Evolutionary conservation across 2,797 vertebrate species (phyloP), one percentile per base, ranked within the genome.

Genomic region (Pangasius macronema): DNA sequence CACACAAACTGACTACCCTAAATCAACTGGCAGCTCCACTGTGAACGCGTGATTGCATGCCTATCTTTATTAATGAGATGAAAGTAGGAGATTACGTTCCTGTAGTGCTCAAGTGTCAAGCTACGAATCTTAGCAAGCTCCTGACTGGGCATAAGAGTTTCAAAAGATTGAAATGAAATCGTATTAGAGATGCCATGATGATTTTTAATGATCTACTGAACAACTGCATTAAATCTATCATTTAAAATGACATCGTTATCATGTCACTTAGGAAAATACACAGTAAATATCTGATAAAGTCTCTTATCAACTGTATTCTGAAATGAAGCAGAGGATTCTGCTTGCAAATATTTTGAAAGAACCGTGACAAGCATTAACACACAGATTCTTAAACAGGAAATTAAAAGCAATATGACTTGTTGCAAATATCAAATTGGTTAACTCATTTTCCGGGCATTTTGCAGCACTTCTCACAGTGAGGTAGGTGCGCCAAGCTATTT

Each of bases 21-120:
- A 87, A 91, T 89, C 88, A 88, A 36, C 53, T 30, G 72, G 39
- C 22, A 77, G 84, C 46, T 30, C 53, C 55, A 59, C n/a, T 53
- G 83, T 70, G 90, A 83, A 57, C 36, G 55, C 80, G 77, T 49
- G 85, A 87, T 88, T 67, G 82, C 87, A 70, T 70, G 88, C 61
- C n/a, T 33, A 22, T 89, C 76, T 88, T 82, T 88, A 89, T 88
- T 91, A 89, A 91, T 86, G 88, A 83, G 87, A 90, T 79, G 68
- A 86, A 88, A 84, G 85, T 68, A 87, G 82, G 70, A 87, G 72
- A 88, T 85, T 83, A 85, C 22, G 24, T 65, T 85, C 53, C 59
- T 82, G 72, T 77, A 85, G 82, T 30, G 72, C 83, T 57, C 4
- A 14, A 49, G 77, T 80, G 81, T 73, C 68, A 46, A 81, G 63